Evolutionary conservation across 1,140 invertebrate genomes (phyloP), one percentile per base, ranked within the genome.

Genomic region (Tachypleus tridentatus): DNA sequence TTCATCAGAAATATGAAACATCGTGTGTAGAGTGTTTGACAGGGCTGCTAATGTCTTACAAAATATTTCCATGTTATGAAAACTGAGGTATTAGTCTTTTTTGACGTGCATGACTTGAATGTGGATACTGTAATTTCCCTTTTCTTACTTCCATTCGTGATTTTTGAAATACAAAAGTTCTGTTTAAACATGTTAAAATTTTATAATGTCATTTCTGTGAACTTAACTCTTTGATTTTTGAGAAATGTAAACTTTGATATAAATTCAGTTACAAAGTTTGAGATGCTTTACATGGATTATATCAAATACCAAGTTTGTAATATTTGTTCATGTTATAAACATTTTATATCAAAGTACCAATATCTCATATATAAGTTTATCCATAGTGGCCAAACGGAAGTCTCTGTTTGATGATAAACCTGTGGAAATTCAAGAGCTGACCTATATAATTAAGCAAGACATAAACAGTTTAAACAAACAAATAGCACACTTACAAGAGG

Each of bases 371-470:
- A 57, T 67, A 53, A 49, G 63, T 70, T 71, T 74, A 69, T 75
- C 86, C 83, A 57, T 75, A 95, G 91, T 98, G 83, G 95, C 96
- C 4, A 98, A 97, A 80, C 87, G 89, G 73, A 97, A 95, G 77
- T 96, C 93, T 0, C 80, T 99, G 58, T 99, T 99, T 81, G 93
- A 99, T 79, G 96, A 98, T 74, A 82, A 88, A 76, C 89, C 93
- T 58, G 82, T 87, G 65, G 96, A 99, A 81, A 97, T 99, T 62
- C 93, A 99, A 78, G 93, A 98, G 76, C 77, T 99, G 54, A 98
- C 95, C 2, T 94, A 93, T 73, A 97, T 98, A 58, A 97, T 99
- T 50, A 98, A 98, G 80, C 88, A 92, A 72, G 97, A 99, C 78
- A 83, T 99, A 62, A 88, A 86, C 76, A 90, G 87, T 72, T 81